These are phyloP conservation scores for Epinephelus awoara DNA, from an alignment of 2,797 vertebrate genomes.

Conservation along the genomic window DNA sequence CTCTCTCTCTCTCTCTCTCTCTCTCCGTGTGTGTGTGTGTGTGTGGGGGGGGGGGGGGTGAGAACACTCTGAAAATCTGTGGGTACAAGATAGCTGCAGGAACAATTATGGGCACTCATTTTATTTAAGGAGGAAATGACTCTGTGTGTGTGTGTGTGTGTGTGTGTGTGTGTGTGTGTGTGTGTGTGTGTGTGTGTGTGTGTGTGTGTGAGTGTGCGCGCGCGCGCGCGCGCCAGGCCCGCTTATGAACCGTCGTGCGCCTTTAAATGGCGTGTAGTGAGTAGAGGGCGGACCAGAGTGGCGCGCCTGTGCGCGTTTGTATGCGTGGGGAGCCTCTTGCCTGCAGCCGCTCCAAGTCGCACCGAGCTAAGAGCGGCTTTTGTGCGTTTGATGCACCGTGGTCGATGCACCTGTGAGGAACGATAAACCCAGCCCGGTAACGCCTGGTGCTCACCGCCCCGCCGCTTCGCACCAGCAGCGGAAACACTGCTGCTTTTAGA, in stretches of 20 bases:
- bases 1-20: no score
- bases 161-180: no score
- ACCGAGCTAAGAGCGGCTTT: conserved; percentile 77
- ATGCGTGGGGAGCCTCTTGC: conserved; percentile 56
- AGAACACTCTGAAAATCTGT: no score
- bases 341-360: conserved; percentile 88
- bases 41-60: no score
- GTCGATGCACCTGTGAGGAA: conserved; percentile 70
- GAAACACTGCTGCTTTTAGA: conserved; percentile 28
- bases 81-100: no score
- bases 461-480: conserved; percentile 39
- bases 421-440: conserved; percentile 50
- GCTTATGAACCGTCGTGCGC: conserved; percentile 75
- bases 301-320: conserved; percentile 47
- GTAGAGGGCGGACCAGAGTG: conserved; percentile 89
- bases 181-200: no score
- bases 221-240: conserved; percentile 10
- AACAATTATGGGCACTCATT: no score
- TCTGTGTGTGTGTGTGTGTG: no score
- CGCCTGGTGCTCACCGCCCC: conserved; percentile 53
- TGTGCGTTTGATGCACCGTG: conserved; percentile 67
- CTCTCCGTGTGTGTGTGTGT: no score
- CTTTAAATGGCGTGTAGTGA: conserved; percentile 91
- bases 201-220: background rate
- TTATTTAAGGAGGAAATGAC: no score